Evolutionary conservation across 2,797 vertebrate genomes (phyloP).

Genomic region (Etheostoma nigrum): DNA sequence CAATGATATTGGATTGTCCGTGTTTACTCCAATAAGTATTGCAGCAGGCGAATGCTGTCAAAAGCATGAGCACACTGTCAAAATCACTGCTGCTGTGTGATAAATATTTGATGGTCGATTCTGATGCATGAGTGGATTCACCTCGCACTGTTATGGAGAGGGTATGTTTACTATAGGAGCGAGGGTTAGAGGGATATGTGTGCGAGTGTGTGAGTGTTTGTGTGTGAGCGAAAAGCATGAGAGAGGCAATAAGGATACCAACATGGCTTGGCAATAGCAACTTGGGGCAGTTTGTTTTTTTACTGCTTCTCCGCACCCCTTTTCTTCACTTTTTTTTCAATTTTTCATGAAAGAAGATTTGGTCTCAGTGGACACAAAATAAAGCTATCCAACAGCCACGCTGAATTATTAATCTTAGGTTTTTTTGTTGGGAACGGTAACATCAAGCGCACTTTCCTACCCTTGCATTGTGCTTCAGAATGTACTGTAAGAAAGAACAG

Average conservation of each 20-base stretch:
- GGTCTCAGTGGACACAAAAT: constrained; percentile 79
- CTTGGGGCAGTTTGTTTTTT: constrained; percentile 61
- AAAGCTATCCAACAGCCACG: constrained; percentile 75
- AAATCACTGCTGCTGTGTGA: constrained; percentile 81
- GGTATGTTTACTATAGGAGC: constrained; percentile 70
- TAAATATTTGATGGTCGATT: constrained; percentile 87
- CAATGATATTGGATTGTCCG: constrained; percentile 74
- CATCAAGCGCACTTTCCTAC: constrained; percentile 68
- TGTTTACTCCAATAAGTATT: constrained; percentile 79
- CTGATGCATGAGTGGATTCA: constrained; percentile 81
- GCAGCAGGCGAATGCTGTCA: constrained; percentile 80
- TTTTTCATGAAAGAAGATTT: constrained; percentile 77
- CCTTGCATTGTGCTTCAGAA: constrained; percentile 62
- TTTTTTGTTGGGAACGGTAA: constrained; percentile 74
- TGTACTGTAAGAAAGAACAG: constrained; percentile 52
- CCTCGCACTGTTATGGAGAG: constrained; percentile 81
- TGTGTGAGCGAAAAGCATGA: constrained; percentile 18
- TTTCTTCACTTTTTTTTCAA: constrained; percentile 51
- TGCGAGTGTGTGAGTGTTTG: constrained; percentile 39
- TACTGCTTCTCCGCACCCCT: constrained; percentile 28
- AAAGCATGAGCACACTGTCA: constrained; percentile 82
- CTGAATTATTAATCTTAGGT: constrained; percentile 81
- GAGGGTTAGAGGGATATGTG: constrained; percentile 54
- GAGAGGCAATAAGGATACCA: constrained; percentile 54
- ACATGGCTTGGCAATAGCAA: constrained; percentile 54